Evolutionary conservation across 2,888 invertebrate species (phyloP).

Genomic region (Allolobophora icterica): DNA sequence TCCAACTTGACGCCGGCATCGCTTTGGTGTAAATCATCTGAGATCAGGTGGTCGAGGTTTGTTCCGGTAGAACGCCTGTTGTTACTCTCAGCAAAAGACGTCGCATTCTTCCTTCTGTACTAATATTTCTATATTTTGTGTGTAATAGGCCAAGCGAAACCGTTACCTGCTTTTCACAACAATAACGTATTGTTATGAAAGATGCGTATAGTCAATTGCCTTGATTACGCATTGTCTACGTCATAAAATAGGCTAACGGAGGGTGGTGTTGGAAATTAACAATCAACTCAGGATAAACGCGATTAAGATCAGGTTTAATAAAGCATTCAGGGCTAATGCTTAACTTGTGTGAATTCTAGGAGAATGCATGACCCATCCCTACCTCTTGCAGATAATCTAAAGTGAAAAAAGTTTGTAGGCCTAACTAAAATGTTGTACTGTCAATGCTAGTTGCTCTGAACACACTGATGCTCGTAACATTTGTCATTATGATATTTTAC

Average conservation of each 20-base stretch:
- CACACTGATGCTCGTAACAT: too few species aligned
- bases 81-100: not conserved
- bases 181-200: not conserved
- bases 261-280: not conserved
- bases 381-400: too few species aligned
- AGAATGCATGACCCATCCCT: too few species aligned
- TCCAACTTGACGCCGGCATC: not conserved
- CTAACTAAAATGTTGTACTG: too few species aligned
- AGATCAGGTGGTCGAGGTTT: not conserved
- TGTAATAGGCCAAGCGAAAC: not conserved
- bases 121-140: not conserved
- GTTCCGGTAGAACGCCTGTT: not conserved
- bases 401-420: too few species aligned
- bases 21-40: constrained; percentile 7
- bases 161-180: not conserved
- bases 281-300: too few species aligned
- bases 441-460: too few species aligned
- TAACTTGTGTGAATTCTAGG: too few species aligned
- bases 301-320: too few species aligned
- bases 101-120: not conserved
- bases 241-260: not conserved
- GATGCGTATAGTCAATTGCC: not conserved
- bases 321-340: too few species aligned
- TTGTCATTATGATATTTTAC: too few species aligned
- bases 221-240: constrained; percentile 7